Evolutionary conservation across 2,888 invertebrate species (phyloP).

Genomic region (Notodonta ziczac): DNA sequence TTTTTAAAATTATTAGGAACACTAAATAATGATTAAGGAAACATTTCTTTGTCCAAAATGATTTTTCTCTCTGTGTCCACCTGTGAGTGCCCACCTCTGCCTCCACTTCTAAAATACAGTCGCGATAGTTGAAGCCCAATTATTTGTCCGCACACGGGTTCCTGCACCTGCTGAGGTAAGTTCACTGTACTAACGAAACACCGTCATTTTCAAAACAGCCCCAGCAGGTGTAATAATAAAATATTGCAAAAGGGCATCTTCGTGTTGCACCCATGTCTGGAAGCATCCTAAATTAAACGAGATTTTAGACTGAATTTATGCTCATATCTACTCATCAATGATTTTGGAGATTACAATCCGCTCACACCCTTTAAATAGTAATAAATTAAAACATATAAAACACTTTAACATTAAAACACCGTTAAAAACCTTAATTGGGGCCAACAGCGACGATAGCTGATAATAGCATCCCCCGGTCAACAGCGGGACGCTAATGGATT

Average conservation of each 20-base stretch:
- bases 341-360: no score
- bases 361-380: background rate
- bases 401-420: conserved; percentile 3
- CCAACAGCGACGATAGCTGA: conserved; percentile 5
- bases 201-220: background rate
- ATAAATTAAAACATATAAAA: background rate
- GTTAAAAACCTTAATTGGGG: conserved; percentile 16
- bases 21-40: no score
- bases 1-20: no score
- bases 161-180: background rate
- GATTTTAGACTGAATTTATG: no score
- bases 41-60: no score
- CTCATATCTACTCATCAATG: no score
- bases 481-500: conserved; percentile 32
- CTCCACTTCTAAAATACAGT: background rate
- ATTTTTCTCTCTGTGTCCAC: no score
- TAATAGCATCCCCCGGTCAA: background rate
- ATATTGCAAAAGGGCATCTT: no score
- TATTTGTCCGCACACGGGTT: background rate
- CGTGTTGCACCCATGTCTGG: no score
- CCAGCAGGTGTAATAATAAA: background rate
- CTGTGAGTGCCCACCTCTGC: background rate
- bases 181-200: no score
- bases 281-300: no score
- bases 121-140: conserved; percentile 1